Evolutionary conservation across 2,888 invertebrate species (phyloP).

Genomic region (Pyrocoelia pectoralis): DNA sequence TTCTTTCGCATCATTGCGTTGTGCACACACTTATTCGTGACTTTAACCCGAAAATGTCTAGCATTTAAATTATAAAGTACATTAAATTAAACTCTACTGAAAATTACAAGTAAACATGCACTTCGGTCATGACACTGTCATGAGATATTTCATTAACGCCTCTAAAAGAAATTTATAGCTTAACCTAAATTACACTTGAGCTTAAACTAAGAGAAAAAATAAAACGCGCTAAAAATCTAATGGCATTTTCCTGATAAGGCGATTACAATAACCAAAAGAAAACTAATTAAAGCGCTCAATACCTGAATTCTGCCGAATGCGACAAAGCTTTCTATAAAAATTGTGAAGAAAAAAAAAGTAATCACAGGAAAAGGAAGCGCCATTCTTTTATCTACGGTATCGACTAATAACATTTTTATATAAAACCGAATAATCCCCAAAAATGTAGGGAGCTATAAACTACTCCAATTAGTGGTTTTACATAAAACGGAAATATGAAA

Average conservation of each 20-base stretch:
- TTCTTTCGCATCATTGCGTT: too few species aligned
- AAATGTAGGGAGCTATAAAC: not conserved
- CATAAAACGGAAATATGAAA: not conserved
- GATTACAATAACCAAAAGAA: not conserved
- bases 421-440: not conserved
- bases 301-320: not conserved
- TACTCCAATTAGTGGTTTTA: constrained; percentile 6
- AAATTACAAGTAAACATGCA: constrained; percentile 14
- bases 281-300: constrained; percentile 1
- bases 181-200: not conserved
- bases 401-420: not conserved
- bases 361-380: not conserved
- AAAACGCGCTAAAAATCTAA: not conserved
- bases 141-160: constrained; percentile 8
- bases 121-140: constrained; percentile 1
- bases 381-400: not conserved
- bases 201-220: not conserved
- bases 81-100: constrained; percentile 9
- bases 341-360: not conserved
- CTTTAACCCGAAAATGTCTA: constrained; percentile 4
- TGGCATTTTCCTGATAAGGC: not conserved
- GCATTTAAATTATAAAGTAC: constrained; percentile 12
- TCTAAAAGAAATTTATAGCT: constrained; percentile 4
- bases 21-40: constrained; percentile 4
- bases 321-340: not conserved